phyloP scores from a whole-genome alignment of 2,888 invertebrate species.

The Hesperia comma region DNA sequence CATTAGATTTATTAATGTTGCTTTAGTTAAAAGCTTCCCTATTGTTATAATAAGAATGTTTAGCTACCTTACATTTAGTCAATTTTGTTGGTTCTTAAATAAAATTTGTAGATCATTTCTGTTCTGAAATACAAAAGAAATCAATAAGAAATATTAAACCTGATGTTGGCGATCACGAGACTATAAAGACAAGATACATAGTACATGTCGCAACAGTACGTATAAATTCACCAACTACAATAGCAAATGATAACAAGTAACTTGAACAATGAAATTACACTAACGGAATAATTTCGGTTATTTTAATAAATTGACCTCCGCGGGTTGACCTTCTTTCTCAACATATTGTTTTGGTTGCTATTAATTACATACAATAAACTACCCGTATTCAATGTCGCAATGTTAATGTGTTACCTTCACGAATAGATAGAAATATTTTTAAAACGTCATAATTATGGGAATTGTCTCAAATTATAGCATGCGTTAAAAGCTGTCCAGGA shows the following conservation, averaged over 20 bases:
- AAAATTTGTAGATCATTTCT: background rate
- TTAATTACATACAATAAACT: slow-evolving; percentile 51
- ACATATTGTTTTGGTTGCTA: slow-evolving; percentile 60
- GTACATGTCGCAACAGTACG: background rate
- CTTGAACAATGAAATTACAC: slow-evolving; percentile 18
- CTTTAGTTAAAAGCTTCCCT: background rate
- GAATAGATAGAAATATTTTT: slow-evolving; percentile 17
- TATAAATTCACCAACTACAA: background rate
- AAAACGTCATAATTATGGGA: slow-evolving; percentile 41
- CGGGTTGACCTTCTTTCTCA: slow-evolving; percentile 54
- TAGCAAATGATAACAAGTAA: background rate
- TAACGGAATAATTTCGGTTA: slow-evolving; percentile 18
- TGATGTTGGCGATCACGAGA: background rate
- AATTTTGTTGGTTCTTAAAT: background rate
- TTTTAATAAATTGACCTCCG: slow-evolving; percentile 38
- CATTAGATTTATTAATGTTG: background rate
- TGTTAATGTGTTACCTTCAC: slow-evolving; percentile 42
- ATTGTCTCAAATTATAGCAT: slow-evolving; percentile 34
- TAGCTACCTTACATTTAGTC: background rate
- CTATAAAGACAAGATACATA: background rate
- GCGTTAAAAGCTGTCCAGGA: slow-evolving; percentile 6
- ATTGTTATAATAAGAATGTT: background rate
- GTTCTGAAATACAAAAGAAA: background rate
- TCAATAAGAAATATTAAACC: background rate
- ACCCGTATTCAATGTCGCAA: slow-evolving; percentile 60